phyloP scores from a whole-genome alignment of 2,113 vertebrate species.

The Syrmaticus mikado region DNA sequence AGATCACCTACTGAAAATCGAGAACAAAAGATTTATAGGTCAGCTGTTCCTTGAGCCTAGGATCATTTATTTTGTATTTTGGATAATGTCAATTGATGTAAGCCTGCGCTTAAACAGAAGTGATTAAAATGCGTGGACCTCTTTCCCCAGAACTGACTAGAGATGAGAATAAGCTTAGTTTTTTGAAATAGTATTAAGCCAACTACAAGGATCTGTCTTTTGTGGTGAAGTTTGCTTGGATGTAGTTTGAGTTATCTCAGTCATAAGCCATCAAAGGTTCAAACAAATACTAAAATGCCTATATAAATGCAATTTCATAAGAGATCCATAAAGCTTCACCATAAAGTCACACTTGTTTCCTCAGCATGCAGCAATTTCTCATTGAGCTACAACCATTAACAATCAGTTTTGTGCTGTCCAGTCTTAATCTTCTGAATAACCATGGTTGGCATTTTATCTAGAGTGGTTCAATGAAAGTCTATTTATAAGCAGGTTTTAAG shows the following conservation, averaged over 20 bases:
- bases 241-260: not conserved
- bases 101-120: not conserved
- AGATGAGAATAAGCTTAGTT: not conserved
- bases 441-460: not conserved
- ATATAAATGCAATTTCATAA: not conserved
- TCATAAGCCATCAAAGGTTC: not conserved
- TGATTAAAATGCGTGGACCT: not conserved
- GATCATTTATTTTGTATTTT: not conserved
- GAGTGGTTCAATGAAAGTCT: not conserved
- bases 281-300: too few species aligned
- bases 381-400: not conserved
- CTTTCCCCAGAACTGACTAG: not conserved
- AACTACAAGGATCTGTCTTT: not conserved
- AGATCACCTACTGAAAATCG: not conserved
- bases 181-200: not conserved
- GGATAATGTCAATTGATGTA: not conserved
- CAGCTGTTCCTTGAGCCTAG: not conserved
- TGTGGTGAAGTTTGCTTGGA: not conserved
- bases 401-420: not conserved
- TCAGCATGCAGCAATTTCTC: not conserved
- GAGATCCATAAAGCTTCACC: not conserved
- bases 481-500: not conserved
- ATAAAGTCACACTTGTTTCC: not conserved
- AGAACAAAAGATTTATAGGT: not conserved
- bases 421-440: not conserved